Percentiles rank a stretch among this genome's conserved stretches.
phyloP scores from a whole-genome alignment of 2,797 vertebrate species.

The Coranthus polyacanthus region DNA sequence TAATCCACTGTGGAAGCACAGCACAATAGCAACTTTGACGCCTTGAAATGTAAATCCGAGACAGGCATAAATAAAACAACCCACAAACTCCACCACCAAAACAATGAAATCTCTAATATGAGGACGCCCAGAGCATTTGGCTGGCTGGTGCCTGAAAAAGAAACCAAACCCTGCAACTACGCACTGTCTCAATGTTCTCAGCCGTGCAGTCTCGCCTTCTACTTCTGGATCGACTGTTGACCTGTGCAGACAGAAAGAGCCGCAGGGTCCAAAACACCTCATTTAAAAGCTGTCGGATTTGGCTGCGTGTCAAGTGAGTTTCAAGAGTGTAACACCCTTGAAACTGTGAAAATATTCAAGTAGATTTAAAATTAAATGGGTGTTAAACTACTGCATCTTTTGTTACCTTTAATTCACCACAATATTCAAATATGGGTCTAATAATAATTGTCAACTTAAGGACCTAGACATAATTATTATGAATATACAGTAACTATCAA shows the following conservation, averaged over 20 bases:
- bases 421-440: neutral
- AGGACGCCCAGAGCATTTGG: neutral
- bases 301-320: neutral
- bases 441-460: too few relatives aligned
- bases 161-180: neutral
- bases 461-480: too few relatives aligned
- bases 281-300: neutral
- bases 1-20: neutral
- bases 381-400: neutral
- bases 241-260: conserved; percentile 6
- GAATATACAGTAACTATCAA: too few relatives aligned
- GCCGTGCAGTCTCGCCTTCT: neutral
- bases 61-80: neutral
- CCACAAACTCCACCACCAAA: conserved; percentile 3
- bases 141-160: neutral
- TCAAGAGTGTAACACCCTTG: neutral
- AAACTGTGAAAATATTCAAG: neutral
- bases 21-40: neutral
- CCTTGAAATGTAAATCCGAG: neutral
- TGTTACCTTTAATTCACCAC: neutral
- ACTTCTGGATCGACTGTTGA: neutral
- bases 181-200: neutral
- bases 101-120: neutral
- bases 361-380: neutral
- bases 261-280: neutral